Evolutionary conservation across 2,888 invertebrate genomes (phyloP), one percentile per base, ranked within the genome.

Genomic region (Leucania comma): DNA sequence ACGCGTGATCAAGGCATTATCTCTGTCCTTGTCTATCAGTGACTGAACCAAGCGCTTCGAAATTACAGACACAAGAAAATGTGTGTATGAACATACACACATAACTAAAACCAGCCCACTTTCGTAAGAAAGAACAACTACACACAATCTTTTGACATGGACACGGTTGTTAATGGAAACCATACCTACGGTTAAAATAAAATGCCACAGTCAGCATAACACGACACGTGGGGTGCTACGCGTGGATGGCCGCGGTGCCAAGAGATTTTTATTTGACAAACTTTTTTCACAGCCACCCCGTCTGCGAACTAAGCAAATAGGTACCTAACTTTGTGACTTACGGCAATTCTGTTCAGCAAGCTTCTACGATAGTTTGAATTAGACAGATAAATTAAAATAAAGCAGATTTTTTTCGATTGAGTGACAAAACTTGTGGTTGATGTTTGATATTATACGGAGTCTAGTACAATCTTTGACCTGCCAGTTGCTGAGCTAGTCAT

Each of bases 271-370:
- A 93, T 95, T 94, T 94, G 93, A 93, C 90, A 89, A 94, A 93
- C 93, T 95, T 94, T 95, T 95, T 93, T 89, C 90, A 87, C 87
- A 85, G 84, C 92, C 93, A 92, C 93, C 94, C 94, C 88, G 95
- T 94, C 94, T 95, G 94, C 94, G 84, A 91, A 93, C 94, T 94
- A 94, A 93, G 95, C 95, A 95, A 94, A 95, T 93, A 79, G 79
- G 74, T 75, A 95, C 91, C 90, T 90, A 88, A 88, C 83, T 86
- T 78, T 68, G 75, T 68, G 72, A 90, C 90, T 89, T 77, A 91
- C 87, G 20, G 89, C 1, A 3, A 1, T 38, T 38, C 24, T 67
- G 68, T 59, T 66, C 22, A 54, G 66, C 69, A 22, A 54, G 54
- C 54, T 29, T 29, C 10, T 26, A 8, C 0, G 17, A 17, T 48